These are phyloP conservation scores for Drosophila melanogaster DNA, from an alignment of 1,140 invertebrate genomes.

Conservation along the genomic window DNA sequence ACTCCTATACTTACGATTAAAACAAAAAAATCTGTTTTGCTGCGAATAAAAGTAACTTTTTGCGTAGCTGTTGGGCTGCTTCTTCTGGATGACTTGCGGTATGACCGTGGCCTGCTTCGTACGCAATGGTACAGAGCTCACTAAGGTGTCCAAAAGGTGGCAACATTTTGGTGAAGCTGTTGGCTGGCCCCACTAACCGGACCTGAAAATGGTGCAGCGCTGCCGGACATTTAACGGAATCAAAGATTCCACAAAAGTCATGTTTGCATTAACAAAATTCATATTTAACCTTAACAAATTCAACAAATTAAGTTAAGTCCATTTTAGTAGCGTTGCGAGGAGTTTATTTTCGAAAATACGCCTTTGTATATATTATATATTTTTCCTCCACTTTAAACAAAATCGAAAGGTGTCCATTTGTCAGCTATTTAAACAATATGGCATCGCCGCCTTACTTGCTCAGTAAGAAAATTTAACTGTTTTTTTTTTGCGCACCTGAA, in stretches of 20 bases:
- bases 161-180: background rate
- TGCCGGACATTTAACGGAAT: background rate
- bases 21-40: constrained; percentile 83
- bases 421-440: background rate
- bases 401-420: too few species aligned
- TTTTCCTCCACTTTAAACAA: too few species aligned
- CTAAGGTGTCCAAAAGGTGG: too few species aligned
- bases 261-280: background rate
- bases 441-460: background rate
- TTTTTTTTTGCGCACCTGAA: constrained; percentile 2
- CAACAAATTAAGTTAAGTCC: too few species aligned
- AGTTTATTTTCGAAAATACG: too few species aligned
- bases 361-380: too few species aligned
- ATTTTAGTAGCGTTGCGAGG: too few species aligned
- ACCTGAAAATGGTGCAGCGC: background rate
- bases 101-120: background rate
- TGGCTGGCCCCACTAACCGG: background rate
- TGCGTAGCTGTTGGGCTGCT: constrained; percentile 36
- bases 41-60: constrained; percentile 58
- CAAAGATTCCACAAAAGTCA: background rate
- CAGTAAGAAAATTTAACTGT: background rate
- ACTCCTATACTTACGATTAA: constrained; percentile 72
- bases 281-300: background rate
- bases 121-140: background rate
- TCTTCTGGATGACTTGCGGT: constrained; percentile 4